Evolutionary conservation across 2,797 vertebrate species (phyloP).

Genomic region (Rousettus madagascariensis): DNA sequence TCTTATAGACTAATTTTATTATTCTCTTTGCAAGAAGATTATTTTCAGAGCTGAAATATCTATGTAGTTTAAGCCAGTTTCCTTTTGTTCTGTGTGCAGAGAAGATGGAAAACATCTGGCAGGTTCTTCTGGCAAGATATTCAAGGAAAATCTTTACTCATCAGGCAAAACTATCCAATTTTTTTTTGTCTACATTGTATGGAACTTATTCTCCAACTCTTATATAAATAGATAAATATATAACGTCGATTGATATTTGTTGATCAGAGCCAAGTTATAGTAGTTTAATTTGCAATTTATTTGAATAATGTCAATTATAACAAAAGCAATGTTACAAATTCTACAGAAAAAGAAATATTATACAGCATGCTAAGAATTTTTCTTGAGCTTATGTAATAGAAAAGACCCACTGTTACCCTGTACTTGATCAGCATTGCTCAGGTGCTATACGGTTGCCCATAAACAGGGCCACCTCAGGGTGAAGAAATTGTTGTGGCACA

Average conservation of each 20-base stretch:
- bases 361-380: not conserved
- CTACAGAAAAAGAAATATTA: constrained; percentile 32
- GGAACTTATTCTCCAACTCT: not conserved
- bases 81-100: not conserved
- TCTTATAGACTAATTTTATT: constrained; percentile 40
- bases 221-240: constrained; percentile 52
- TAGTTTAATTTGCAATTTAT: constrained; percentile 72
- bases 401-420: not conserved
- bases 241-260: constrained; percentile 52
- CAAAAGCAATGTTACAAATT: constrained; percentile 28
- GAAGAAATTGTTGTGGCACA: not conserved
- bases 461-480: not conserved
- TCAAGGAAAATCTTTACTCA: constrained; percentile 39
- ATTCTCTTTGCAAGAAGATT: constrained; percentile 43
- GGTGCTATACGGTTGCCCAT: rapidly evolving
- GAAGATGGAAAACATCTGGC: constrained; percentile 68
- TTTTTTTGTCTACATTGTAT: not conserved
- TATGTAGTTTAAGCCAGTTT: not conserved
- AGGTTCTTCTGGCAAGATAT: constrained; percentile 40
- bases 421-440: not conserved
- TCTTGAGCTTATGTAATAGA: not conserved
- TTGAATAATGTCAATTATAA: constrained; percentile 61
- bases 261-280: constrained; percentile 66
- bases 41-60: constrained; percentile 17
- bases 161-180: constrained; percentile 43